Evolutionary conservation across 30 jellyfish, hydroid and myxozoan species (phyloP), one percentile per base, ranked within the genome.

Genomic region (Clytia hemisphaerica): DNA sequence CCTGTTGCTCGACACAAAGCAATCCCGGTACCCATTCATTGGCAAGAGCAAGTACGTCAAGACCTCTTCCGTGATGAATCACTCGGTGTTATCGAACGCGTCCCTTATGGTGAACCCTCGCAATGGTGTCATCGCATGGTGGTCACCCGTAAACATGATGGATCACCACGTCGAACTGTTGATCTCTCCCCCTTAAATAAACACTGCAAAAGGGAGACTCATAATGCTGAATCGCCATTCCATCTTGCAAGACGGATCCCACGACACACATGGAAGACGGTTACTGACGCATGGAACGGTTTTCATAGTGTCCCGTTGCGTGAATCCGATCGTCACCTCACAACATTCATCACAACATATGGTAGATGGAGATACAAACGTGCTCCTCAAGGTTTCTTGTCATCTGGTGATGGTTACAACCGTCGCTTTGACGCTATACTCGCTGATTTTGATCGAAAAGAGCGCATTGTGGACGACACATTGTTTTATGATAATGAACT

Each of bases 321-420:
- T 7, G n/a, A 7, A 10, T 40, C 53, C n/a, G n/a, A n/a, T n/a
- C n/a, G n/a, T n/a, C n/a, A n/a, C n/a, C n/a, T n/a, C n/a, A n/a
- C n/a, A n/a, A n/a, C n/a, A n/a, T n/a, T n/a, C n/a, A n/a, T n/a
- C n/a, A n/a, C n/a, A n/a, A 10, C 53, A 40, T 40, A 9, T n/a
- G 53, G 53, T 10, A 10, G 53, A 9, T 40, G 53, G 53, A n/a
- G n/a, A n/a, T n/a, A n/a, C n/a, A n/a, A n/a, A n/a, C n/a, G n/a
- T n/a, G n/a, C n/a, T n/a, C n/a, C n/a, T n/a, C 18, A 7, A n/a
- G 22, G 78, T 12, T 25, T 4, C 51, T 21, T 6, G 7, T 62
- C 83, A 14, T 48, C 81, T 24, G 83, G 80, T n/a, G 80, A 67
- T 67, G 77, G 80, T 25, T 67, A 37, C 14, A 42, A 77, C 10